Conservation (phyloP, 35 echinoderm and acorn worm genomes). For the Apostichopus californicus region DNA sequence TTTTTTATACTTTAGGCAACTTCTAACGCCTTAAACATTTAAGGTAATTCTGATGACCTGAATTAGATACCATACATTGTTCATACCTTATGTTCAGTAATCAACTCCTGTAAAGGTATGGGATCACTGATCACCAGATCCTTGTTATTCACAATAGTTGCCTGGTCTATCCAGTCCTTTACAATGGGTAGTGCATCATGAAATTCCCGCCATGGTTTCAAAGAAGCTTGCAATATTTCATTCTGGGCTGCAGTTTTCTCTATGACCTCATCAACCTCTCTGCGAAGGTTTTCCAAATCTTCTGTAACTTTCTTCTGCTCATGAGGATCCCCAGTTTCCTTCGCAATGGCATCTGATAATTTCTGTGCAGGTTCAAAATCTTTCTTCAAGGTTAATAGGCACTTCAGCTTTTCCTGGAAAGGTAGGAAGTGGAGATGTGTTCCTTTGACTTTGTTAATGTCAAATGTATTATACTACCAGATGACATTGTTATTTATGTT, state of each 20-base stretch:
- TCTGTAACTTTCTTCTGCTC: conserved; percentile 61
- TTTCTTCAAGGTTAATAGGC: conserved; percentile 38
- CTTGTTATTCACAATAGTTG: conserved; percentile 30
- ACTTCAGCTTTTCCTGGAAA: background rate
- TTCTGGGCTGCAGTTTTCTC: conserved; percentile 42
- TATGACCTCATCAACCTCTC: conserved; percentile 53
- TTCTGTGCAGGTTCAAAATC: conserved; percentile 55
- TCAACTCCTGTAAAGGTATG: conserved; percentile 44
- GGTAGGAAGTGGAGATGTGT: too few relatives aligned
- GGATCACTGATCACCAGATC: conserved; percentile 53
- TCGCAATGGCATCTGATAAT: conserved; percentile 59
- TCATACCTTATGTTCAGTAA: conserved; percentile 70
- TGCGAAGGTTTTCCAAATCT: conserved; percentile 47
- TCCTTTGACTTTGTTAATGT: too few relatives aligned
- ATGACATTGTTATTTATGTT: too few relatives aligned
- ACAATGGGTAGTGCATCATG: conserved; percentile 65
- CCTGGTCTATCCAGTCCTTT: conserved; percentile 65
- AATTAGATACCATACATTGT: background rate
- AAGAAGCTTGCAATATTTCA: conserved; percentile 60
- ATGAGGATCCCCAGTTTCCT: conserved; percentile 64
- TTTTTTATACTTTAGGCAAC: too few relatives aligned
- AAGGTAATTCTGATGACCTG: background rate
- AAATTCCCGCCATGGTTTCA: conserved; percentile 74
- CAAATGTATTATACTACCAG: too few relatives aligned
- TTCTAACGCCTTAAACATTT: too few relatives aligned